Evolutionary conservation across 1,140 invertebrate species (phyloP), one percentile per base, ranked within the genome.

Genomic region (Myzus persicae): DNA sequence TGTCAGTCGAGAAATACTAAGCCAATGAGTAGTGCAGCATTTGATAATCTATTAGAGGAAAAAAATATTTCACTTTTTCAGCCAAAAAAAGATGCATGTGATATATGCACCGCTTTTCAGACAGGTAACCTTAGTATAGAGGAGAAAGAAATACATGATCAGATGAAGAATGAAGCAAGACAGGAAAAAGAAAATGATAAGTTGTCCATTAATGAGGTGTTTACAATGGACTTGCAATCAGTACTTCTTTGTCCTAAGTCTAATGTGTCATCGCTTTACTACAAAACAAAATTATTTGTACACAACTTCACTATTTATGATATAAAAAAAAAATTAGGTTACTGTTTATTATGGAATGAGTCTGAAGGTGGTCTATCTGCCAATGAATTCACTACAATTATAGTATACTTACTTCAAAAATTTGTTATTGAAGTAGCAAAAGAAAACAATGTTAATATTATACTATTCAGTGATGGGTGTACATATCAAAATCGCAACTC

Each of bases 261-360:
- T n/a, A 67, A 67, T 67, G 24, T 67, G 2, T 67, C 59, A 8
- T 67, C 59, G 5, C 31, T 67, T 9, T 67, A 67, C n/a, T 67
- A 67, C n/a, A 31, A 67, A 67, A 67, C 59, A 7, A 67, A 67
- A 67, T 9, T 67, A 1, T n/a, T 67, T 31, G 59, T 67, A 20
- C 51, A 54, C 24, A 54, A 54, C 7, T 54, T 54, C 24, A 54
- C 51, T 24, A 22, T 54, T 54, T 93, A 93, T 90, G 82, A 94
- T 38, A 42, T 94, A 36, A 89, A 89, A 42, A 93, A 44, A 59
- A 51, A 94, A 31, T 44, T 67, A 11, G 93, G 92, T 26, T 94
- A 81, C 90, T 94, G 94, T 93, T 94, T 94, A 46, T 26, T 87
- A 44, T 87, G 84, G 40, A 87, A 87, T 46, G 84, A 87, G 24